Base-by-base conservation (phyloP, 1,140 invertebrate species). In the Hyposmocoma kahamanoa region DNA sequence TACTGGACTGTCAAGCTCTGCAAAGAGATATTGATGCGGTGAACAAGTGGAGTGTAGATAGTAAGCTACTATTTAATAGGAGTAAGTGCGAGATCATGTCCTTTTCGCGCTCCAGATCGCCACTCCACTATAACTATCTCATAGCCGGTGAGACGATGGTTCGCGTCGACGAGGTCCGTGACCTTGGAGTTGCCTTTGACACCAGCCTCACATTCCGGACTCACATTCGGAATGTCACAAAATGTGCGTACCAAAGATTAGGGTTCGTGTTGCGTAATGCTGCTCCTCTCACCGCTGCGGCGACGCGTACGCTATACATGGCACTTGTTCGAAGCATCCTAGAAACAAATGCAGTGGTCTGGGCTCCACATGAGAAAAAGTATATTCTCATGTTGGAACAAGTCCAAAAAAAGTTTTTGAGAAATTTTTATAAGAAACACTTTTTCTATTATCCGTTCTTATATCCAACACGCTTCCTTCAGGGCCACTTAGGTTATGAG, bases 51-150 rank as follows among this genome's bases (percentile, higher is more conserved):
- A 45, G 42, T 45, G n/a, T 28, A 13, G 18, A 3, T 2, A 45
- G 32, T 30, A n/a, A 18, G 17, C 42, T 45, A 3, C n/a, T 10
- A 24, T 45, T 45, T 19, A 30, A 45, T 30, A 13, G 24, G 2
- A n/a, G 13, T 45, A 45, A 45, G 20, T 45, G 42, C 42, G 26
- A 45, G 26, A 20, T 30, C 24, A 45, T 45, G 5, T 19, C 24
- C 2, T 30, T 45, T 19, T 30, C 42, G 18, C 45, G 45, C 3
- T 13, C 19, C 3, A 19, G 3, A 1, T 8, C 5, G 6, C 8
- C 19, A 13, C 3, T 6, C 4, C 2, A 34, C 4, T 22, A n/a
- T 4, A 2, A 34, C 0, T 46, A 46, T 32, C 6, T 5, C 0
- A 11, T 46, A 13, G 44, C 3, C 3, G 18, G 19, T n/a, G 28